A percentile compares a stretch with the other conserved stretches of the same genome.
Evolutionary conservation across 2,113 vertebrate genomes (phyloP).

Genomic region (Toxotes chatareus): DNA sequence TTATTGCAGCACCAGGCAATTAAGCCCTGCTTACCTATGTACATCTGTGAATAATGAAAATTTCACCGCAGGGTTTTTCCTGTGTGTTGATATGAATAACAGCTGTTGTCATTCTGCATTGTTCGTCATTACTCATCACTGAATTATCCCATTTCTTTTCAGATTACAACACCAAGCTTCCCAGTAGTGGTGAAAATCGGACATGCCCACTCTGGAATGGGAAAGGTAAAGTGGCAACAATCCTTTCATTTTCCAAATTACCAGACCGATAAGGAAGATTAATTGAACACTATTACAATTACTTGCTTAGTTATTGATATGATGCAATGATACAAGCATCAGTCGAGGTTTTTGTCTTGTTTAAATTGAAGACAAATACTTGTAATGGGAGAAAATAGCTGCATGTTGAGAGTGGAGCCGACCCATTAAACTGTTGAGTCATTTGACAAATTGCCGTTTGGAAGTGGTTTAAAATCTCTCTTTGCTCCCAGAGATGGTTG

Average conservation of each 20-base stretch:
- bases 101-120: neutral
- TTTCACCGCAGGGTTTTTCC: conserved; percentile 12
- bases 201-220: conserved; percentile 99
- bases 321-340: neutral
- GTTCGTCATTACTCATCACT: conserved; percentile 13
- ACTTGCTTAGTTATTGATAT: neutral
- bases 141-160: conserved; percentile 54
- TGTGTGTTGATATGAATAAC: neutral
- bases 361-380: neutral
- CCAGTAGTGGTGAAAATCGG: conserved; percentile 99
- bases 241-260: neutral
- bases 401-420: neutral
- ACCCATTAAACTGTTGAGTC: neutral
- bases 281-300: neutral
- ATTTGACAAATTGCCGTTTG: conserved; percentile 5
- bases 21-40: neutral
- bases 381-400: neutral
- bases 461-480: conserved; percentile 19
- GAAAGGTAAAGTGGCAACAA: conserved; percentile 88
- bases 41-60: neutral
- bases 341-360: neutral
- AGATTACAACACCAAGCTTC: conserved; percentile 96
- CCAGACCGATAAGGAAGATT: neutral
- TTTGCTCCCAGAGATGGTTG: neutral
- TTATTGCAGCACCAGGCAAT: neutral